Base-by-base conservation (phyloP, 1,140 invertebrate species). In the Formica exsecta region DNA sequence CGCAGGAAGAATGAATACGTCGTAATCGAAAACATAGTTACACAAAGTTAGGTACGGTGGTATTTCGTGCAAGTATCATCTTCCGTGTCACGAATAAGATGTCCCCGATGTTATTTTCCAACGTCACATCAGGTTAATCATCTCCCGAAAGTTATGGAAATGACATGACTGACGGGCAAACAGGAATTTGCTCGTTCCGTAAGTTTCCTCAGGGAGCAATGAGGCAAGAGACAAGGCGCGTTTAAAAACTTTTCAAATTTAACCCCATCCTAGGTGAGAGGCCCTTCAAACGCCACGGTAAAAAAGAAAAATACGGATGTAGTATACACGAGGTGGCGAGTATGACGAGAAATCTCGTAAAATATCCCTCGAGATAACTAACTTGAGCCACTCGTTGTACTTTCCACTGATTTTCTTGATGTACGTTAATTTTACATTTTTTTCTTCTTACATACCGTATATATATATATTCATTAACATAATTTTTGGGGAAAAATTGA, bases 171-270 rank as follows among this genome's bases (percentile, higher is more conserved):
- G 93, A 95, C 93, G 91, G 90, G 93, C 94, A 94, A 94, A 94
- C 92, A 94, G 92, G 89, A 92, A 87, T 88, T 88, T 87, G 92
- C 90, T 88, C 89, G 91, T 91, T 91, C 88, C 89, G 86, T 80
- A 86, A 87, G 79, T 89, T 84, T 84, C 91, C 89, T 85, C 89
- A 71, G 83, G 87, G 87, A 51, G 75, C 74, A 88, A 87, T 79
- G 75, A 89, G 87, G 65, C 90, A 79, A 81, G 87, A 86, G 88
- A 90, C 91, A 91, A 88, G 87, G 87, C 81, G 87, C 91, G 92
- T 92, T 94, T 94, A 93, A 94, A 94, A 95, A 95, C 94, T 95
- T 95, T 95, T 94, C 86, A 94, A 95, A 95, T 95, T 95, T 94
- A 94, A 94, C 92, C 93, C 94, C 93, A 94, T 94, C 88, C 84